phyloP scores from a whole-genome alignment of 2,888 invertebrate species.

The Doris montereyensis region DNA sequence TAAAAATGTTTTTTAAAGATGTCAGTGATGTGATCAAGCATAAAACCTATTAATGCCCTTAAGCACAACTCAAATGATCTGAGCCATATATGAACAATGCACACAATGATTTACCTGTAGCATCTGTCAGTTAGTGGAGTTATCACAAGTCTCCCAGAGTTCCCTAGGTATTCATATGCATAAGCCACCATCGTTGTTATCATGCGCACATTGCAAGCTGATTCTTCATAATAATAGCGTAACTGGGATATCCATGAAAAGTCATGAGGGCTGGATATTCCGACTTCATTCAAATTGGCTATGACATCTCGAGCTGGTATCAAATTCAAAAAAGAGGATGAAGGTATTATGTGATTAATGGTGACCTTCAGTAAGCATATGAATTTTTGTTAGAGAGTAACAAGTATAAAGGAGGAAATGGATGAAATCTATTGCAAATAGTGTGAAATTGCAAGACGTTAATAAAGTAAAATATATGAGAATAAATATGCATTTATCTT shows the following conservation, averaged over 20 bases:
- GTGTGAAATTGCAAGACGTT: not conserved
- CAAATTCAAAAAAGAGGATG: not conserved
- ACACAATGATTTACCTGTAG: slow-evolving; percentile 70
- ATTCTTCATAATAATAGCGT: slow-evolving; percentile 71
- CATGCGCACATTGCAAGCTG: slow-evolving; percentile 69
- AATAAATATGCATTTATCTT: not conserved
- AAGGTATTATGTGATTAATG: too few species aligned
- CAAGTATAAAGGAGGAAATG: too few species aligned
- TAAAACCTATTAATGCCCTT: too few species aligned
- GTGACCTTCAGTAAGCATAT: too few species aligned
- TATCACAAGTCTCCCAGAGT: slow-evolving; percentile 71
- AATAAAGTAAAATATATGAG: not conserved
- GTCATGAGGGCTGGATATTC: slow-evolving; percentile 62
- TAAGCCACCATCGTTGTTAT: slow-evolving; percentile 72
- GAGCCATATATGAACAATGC: too few species aligned
- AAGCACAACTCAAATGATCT: too few species aligned
- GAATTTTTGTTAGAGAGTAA: too few species aligned
- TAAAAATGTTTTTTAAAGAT: too few species aligned
- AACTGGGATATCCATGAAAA: slow-evolving; percentile 73
- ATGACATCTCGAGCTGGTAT: slow-evolving; percentile 71
- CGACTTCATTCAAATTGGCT: slow-evolving; percentile 54
- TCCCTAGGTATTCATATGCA: slow-evolving; percentile 73
- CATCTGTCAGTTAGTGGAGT: slow-evolving; percentile 73
- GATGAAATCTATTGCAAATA: too few species aligned
- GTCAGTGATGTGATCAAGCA: too few species aligned